Base-by-base conservation (phyloP, 2,888 invertebrate genomes). In the Notodonta dromedarius region DNA sequence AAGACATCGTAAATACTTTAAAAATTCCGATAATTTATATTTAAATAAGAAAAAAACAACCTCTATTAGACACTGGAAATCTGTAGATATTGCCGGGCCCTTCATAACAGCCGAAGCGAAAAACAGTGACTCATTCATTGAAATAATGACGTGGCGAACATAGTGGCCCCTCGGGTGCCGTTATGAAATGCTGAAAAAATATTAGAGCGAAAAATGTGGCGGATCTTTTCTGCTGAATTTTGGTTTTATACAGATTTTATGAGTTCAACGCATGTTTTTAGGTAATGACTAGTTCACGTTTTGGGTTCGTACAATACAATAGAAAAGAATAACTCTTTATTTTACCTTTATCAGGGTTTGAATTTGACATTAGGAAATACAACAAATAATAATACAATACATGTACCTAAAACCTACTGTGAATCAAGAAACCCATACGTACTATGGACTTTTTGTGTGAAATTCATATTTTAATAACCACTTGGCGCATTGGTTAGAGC, bases 71-170 rank as follows among this genome's bases (percentile, higher is more conserved):
- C n/a, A n/a, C 48, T 48, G 5, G n/a, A 48, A 58, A 60, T 55
- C 56, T 48, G 48, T 42, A 51, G 53, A 61, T 57, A 54, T 75
- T 72, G 65, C 64, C 68, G 58, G 24, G 65, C 66, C 74, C 71
- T 80, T 76, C 71, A 73, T 79, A 80, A 80, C 76, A 74, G 73
- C 71, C 70, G 67, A 54, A 76, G 72, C 74, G 71, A 71, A 75
- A 83, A 84, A 81, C 77, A 78, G 78, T 82, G 79, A 84, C 76
- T 83, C 84, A 79, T 84, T 84, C 82, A 82, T 82, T 82, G 79
- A 80, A 79, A 80, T 84, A 84, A 85, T 82, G 86, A 85, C 83
- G 77, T 65, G 71, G 78, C 78, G 77, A 71, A 76, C 74, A 64
- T 52, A 52, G 32, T 52, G 52, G 52, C 52, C 57, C 50, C 40